These are phyloP conservation scores for Chionodraco myersi DNA, from an alignment of 2,113 vertebrate genomes.

Conservation along the genomic window DNA sequence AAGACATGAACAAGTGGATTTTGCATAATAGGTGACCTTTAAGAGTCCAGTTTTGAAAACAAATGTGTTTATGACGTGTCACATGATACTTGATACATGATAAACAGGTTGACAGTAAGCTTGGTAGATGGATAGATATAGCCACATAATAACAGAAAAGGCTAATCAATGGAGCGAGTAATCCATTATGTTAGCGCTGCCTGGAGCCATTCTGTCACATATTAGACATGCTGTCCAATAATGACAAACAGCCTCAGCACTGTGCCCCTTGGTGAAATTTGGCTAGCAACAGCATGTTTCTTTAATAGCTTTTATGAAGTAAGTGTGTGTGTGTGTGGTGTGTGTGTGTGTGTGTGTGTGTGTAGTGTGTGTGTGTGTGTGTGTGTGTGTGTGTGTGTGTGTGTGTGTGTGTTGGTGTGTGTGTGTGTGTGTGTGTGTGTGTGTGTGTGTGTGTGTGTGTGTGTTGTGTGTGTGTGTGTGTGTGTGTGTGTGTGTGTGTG, in stretches of 20 bases:
- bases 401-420: background rate
- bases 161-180: conserved; percentile 42
- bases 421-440: background rate
- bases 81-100: background rate
- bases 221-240: conserved; percentile 34
- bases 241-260: conserved; percentile 34
- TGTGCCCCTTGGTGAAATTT: background rate
- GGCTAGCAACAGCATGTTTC: conserved; percentile 21
- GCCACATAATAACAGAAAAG: conserved; percentile 8
- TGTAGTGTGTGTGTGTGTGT: too few relatives aligned
- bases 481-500: background rate
- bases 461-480: background rate
- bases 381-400: background rate
- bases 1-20: too few relatives aligned
- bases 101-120: background rate
- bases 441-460: too few relatives aligned
- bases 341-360: background rate
- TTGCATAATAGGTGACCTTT: too few relatives aligned
- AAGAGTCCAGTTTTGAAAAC: background rate
- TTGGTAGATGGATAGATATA: conserved; percentile 3
- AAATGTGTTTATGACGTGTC: background rate
- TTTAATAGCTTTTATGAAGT: conserved; percentile 10
- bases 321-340: background rate
- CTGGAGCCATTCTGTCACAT: conserved; percentile 33
- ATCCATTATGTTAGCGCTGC: conserved; percentile 42